Percentiles rank a stretch among this genome's conserved stretches.
phyloP scores from a whole-genome alignment of 2,113 vertebrate species.

The Nycticebus coucang region DNA sequence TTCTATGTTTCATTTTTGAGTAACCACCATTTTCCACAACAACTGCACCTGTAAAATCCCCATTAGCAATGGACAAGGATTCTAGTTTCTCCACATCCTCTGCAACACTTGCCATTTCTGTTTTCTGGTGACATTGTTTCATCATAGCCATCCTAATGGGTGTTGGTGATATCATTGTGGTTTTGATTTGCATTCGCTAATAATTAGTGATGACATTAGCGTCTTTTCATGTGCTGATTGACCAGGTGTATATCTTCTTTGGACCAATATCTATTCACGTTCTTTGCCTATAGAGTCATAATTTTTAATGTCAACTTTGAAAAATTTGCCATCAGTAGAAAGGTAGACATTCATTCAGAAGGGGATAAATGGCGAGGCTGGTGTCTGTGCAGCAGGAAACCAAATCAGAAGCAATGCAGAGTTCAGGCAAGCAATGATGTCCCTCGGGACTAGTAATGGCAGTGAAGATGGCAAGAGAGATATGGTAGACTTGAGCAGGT shows the following conservation, averaged over 20 bases:
- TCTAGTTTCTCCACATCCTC: background rate
- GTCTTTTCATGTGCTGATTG: background rate
- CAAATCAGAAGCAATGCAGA: background rate
- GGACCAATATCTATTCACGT: background rate
- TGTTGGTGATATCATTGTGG: background rate
- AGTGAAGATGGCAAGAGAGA: background rate
- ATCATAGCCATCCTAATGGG: background rate
- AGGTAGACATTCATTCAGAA: background rate
- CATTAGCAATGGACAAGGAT: background rate
- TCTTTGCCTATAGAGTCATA: background rate
- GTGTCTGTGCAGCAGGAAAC: fast-evolving
- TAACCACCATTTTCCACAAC: background rate
- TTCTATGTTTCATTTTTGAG: background rate
- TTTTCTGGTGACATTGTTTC: background rate
- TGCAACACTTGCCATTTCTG: background rate
- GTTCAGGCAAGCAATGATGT: background rate
- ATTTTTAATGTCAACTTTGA: background rate
- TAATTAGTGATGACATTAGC: background rate
- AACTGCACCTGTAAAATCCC: background rate
- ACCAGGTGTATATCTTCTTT: background rate
- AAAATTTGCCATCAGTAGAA: background rate
- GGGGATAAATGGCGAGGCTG: background rate
- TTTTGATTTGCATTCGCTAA: background rate
- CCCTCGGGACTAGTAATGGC: too few relatives aligned
- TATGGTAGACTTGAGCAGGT: background rate